Percentiles rank a stretch among this genome's conserved stretches.
phyloP scores from a whole-genome alignment of 2,113 vertebrate genomes.

The Rhodinocichla rosea region DNA sequence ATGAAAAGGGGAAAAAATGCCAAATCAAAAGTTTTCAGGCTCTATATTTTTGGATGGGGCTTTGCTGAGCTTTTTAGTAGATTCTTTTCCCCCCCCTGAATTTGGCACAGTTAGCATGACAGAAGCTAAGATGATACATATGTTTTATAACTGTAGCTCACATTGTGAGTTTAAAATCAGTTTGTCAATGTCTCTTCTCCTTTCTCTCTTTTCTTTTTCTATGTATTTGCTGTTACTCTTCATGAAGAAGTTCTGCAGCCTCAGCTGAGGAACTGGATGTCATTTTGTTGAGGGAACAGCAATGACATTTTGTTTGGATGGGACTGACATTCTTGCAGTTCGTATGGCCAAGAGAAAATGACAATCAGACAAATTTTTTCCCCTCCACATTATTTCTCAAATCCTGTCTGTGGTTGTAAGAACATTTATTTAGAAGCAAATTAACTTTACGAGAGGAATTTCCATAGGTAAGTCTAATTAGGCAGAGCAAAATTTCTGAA shows the following conservation, averaged over 20 bases:
- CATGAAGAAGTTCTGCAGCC: not conserved
- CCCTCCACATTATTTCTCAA: not conserved
- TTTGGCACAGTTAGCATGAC: conserved; percentile 39
- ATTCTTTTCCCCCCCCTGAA: not conserved
- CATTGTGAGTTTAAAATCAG: conserved; percentile 32
- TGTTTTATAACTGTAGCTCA: conserved; percentile 55
- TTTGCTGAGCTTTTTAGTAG: conserved; percentile 10
- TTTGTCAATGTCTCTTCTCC: conserved; percentile 35
- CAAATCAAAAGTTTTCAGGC: conserved; percentile 11
- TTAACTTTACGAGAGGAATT: not conserved
- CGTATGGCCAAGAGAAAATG: not conserved
- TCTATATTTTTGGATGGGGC: conserved; percentile 27
- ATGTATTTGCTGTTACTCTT: not conserved
- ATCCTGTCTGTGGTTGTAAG: not conserved
- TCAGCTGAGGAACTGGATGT: not conserved
- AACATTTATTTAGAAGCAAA: not conserved
- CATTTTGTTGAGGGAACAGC: not conserved
- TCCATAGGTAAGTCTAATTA: not conserved
- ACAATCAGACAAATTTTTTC: not conserved
- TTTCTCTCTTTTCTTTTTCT: not conserved
- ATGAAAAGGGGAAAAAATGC: not conserved
- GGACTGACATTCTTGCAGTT: not conserved
- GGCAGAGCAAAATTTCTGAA: not conserved
- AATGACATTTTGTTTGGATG: not conserved
- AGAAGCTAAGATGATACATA: conserved; percentile 54